Evolutionary conservation across 2,888 invertebrate genomes (phyloP).

Genomic region (Biston betularia): DNA sequence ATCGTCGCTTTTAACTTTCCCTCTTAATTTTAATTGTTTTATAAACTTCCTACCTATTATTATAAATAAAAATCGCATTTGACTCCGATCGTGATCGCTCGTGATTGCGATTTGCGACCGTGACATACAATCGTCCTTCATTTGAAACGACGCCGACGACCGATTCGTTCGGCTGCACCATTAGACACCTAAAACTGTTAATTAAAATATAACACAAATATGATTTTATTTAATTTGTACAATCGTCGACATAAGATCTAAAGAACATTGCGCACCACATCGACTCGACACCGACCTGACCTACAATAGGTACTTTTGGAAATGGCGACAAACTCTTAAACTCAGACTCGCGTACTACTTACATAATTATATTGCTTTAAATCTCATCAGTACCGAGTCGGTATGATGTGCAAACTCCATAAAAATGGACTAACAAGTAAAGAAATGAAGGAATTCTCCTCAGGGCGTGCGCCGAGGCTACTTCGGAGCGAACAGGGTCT

Average conservation of each 20-base stretch:
- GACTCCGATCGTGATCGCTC: background rate
- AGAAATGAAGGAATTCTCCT: constrained; percentile 17
- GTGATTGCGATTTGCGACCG: background rate
- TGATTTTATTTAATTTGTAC: constrained; percentile 60
- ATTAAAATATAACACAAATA: constrained; percentile 52
- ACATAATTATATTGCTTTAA: background rate
- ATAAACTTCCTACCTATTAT: background rate
- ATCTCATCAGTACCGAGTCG: background rate
- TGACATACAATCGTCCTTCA: background rate
- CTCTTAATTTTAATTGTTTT: background rate
- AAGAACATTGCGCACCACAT: constrained; percentile 8
- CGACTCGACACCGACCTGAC: constrained; percentile 1
- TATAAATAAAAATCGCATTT: background rate
- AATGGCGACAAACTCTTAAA: background rate
- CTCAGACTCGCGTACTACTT: background rate
- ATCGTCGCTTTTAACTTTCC: background rate
- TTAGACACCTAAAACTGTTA: constrained; percentile 46
- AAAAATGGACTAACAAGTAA: constrained; percentile 33
- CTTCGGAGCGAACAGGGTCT: constrained; percentile 54
- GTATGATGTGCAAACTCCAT: constrained; percentile 2
- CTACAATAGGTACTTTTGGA: background rate
- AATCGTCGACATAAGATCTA: constrained; percentile 53
- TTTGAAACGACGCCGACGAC: constrained; percentile 36
- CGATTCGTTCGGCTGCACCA: constrained; percentile 16
- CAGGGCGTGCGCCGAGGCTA: constrained; percentile 28